Evolutionary conservation across 2,888 invertebrate species (phyloP).

Genomic region (Congeria kusceri): DNA sequence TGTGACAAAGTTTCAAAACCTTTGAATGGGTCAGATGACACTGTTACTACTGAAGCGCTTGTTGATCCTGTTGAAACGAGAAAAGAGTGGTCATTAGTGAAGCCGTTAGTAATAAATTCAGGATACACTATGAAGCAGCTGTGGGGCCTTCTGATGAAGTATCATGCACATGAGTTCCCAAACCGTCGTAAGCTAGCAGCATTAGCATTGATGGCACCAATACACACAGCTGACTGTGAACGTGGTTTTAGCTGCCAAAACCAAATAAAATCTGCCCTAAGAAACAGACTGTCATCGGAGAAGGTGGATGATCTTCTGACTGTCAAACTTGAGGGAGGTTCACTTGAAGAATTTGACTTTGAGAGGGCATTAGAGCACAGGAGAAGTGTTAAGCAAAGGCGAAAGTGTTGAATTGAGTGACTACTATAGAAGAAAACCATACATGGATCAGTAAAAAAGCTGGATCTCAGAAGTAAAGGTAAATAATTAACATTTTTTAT

Average conservation of each 20-base stretch:
- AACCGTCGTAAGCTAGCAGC: conserved; percentile 11
- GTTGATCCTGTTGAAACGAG: conserved; percentile 16
- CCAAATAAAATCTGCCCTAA: background rate
- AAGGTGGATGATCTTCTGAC: background rate
- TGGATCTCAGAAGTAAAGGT: too few relatives aligned
- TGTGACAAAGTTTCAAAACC: conserved; percentile 10
- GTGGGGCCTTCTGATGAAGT: conserved; percentile 3
- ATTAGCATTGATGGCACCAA: conserved; percentile 10
- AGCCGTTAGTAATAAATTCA: conserved; percentile 8
- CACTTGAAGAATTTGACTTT: too few relatives aligned
- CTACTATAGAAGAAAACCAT: too few relatives aligned
- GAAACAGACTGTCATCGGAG: conserved; percentile 15
- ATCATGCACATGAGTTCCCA: conserved; percentile 16
- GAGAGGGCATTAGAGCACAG: too few relatives aligned
- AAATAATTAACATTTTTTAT: too few relatives aligned
- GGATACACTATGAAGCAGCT: conserved; percentile 14
- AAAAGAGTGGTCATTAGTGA: conserved; percentile 22
- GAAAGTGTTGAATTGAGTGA: too few relatives aligned
- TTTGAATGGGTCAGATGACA: background rate
- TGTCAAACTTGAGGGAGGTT: background rate
- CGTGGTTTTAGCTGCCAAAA: conserved; percentile 31
- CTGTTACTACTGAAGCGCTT: conserved; percentile 6
- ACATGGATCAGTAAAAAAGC: too few relatives aligned
- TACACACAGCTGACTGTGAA: conserved; percentile 23
- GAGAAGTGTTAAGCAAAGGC: too few relatives aligned